phyloP scores from a whole-genome alignment of 1,140 invertebrate species.

The Carposina sasakii region DNA sequence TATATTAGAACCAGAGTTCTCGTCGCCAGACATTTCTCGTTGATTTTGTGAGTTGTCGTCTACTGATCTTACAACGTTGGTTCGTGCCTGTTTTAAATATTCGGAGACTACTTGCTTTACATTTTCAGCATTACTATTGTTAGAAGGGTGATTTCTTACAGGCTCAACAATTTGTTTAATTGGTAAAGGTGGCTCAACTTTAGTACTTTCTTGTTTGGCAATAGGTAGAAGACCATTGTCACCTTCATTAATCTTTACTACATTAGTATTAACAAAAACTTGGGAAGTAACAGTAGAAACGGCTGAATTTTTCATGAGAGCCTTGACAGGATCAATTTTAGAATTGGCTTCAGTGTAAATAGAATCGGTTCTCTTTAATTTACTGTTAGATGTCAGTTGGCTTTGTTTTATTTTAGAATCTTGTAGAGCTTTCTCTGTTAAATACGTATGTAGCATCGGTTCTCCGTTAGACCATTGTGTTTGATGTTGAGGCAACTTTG shows the following conservation, averaged over 20 bases:
- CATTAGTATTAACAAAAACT: constrained; percentile 14
- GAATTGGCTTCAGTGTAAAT: too few species aligned
- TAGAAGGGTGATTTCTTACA: too few species aligned
- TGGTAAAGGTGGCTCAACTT: too few species aligned
- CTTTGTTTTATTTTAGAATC: constrained; percentile 84
- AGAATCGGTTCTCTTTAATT: constrained; percentile 52
- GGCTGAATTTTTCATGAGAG: too few species aligned
- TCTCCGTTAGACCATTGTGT: constrained; percentile 74
- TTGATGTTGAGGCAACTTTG: constrained; percentile 73
- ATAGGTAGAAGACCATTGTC: constrained; percentile 6
- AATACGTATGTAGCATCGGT: constrained; percentile 81
- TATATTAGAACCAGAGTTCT: constrained; percentile 33
- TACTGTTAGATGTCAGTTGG: constrained; percentile 57
- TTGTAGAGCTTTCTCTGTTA: constrained; percentile 82
- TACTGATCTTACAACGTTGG: constrained; percentile 69
- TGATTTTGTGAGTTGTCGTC: constrained; percentile 44
- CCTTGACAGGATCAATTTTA: too few species aligned
- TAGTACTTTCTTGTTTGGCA: constrained; percentile 28
- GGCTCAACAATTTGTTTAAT: too few species aligned
- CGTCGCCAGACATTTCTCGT: constrained; percentile 43
- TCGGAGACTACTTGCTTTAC: constrained; percentile 76
- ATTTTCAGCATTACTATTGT: constrained; percentile 60
- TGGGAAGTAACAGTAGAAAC: too few species aligned
- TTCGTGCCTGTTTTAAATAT: constrained; percentile 75
- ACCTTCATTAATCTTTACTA: constrained; percentile 21